Percentiles rank a stretch among this genome's conserved stretches.
These are phyloP conservation scores for Leptinotarsa peninsularis DNA, from an alignment of 2,888 invertebrate genomes.

Conservation along the genomic window DNA sequence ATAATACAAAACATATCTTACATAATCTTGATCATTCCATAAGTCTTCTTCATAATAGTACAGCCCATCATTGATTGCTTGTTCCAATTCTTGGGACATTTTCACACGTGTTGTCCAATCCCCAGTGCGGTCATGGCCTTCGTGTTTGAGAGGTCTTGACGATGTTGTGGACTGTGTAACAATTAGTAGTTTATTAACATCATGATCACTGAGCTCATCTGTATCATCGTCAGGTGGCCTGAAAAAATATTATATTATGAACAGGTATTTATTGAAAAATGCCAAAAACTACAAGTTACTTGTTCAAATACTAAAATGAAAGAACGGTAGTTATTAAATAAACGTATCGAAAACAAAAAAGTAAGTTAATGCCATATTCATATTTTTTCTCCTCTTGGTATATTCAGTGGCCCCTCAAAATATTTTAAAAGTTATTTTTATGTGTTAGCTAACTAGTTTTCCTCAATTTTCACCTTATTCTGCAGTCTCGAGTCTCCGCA, in stretches of 20 bases:
- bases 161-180: constrained; percentile 80
- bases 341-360: too few species aligned
- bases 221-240: constrained; percentile 83
- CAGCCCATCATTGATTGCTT: constrained; percentile 97
- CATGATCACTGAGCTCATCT: constrained; percentile 92
- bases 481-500: too few species aligned
- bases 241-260: constrained; percentile 38
- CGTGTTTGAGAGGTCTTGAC: constrained; percentile 80
- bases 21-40: constrained; percentile 73
- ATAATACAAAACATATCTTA: constrained; percentile 38
- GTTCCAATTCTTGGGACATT: constrained; percentile 93
- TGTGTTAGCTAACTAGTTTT: too few species aligned
- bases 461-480: too few species aligned
- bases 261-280: too few species aligned
- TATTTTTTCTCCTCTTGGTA: too few species aligned
- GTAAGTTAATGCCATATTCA: too few species aligned
- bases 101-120: constrained; percentile 91
- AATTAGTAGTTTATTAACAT: constrained; percentile 93
- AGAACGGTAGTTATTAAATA: too few species aligned
- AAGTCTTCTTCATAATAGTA: constrained; percentile 96
- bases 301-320: too few species aligned
- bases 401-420: too few species aligned
- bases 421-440: too few species aligned
- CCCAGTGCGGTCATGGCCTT: constrained; percentile 90
- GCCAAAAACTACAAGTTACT: too few species aligned